Evolutionary conservation across 1,140 invertebrate genomes (phyloP).

Genomic region (Ladona fulva): DNA sequence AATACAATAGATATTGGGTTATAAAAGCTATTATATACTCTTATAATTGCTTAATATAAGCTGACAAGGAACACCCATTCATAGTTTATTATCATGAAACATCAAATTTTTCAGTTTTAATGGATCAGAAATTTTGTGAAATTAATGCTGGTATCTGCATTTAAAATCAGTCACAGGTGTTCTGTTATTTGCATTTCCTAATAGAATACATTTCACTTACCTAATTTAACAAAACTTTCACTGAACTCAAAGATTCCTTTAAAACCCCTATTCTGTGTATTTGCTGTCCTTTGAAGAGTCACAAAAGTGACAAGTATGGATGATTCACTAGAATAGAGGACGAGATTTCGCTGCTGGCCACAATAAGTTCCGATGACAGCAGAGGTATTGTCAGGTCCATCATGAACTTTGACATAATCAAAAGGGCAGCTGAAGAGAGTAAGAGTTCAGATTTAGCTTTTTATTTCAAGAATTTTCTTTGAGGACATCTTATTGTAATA

Average conservation of each 20-base stretch:
- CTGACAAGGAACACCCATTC: no score
- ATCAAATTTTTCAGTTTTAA: no score
- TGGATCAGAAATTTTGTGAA: no score
- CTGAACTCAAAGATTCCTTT: slow-evolving; percentile 94
- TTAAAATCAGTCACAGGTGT: no score
- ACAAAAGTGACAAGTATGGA: slow-evolving; percentile 82
- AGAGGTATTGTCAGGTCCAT: slow-evolving; percentile 75
- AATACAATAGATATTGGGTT: no score
- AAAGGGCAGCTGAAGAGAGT: slow-evolving; percentile 81
- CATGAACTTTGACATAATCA: slow-evolving; percentile 94
- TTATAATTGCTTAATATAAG: no score
- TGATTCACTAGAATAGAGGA: slow-evolving; percentile 86
- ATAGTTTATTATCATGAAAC: no score
- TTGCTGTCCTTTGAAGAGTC: slow-evolving; percentile 77
- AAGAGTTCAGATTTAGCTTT: neutral
- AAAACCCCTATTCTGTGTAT: slow-evolving; percentile 89
- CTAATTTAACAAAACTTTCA: slow-evolving; percentile 91
- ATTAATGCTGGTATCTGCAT: no score
- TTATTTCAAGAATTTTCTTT: no score
- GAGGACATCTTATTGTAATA: no score
- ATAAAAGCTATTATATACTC: no score
- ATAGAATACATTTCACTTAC: slow-evolving; percentile 41
- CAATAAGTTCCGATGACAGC: slow-evolving; percentile 95
- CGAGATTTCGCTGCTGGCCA: slow-evolving; percentile 91
- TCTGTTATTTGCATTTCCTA: no score